A percentile compares a stretch with the other conserved stretches of the same genome.
phyloP scores from a whole-genome alignment of 2,113 vertebrate genomes.

The Peucedramus taeniatus region DNA sequence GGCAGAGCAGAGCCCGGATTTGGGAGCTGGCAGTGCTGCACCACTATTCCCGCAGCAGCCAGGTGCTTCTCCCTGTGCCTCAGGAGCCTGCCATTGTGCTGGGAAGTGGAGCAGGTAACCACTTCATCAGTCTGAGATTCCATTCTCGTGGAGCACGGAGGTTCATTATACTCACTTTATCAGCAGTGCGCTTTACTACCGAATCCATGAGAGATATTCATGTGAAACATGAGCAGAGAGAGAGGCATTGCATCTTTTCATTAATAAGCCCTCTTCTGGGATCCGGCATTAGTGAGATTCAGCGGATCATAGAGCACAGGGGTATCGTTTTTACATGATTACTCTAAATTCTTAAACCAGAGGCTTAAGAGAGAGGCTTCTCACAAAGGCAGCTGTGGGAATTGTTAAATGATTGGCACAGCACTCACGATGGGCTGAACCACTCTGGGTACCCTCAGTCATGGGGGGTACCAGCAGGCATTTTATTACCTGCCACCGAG shows the following conservation, averaged over 20 bases:
- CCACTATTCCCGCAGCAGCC: background rate
- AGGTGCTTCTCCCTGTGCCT: background rate
- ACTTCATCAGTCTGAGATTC: slow-evolving; percentile 39
- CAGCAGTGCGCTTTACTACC: slow-evolving; percentile 78
- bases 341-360: slow-evolving; percentile 87
- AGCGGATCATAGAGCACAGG: slow-evolving; percentile 81
- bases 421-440: slow-evolving; percentile 69
- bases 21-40: background rate
- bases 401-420: slow-evolving; percentile 88
- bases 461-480: slow-evolving; percentile 50
- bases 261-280: slow-evolving; percentile 86
- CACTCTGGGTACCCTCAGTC: slow-evolving; percentile 63
- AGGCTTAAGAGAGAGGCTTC: slow-evolving; percentile 86
- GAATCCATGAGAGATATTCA: slow-evolving; percentile 79
- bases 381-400: slow-evolving; percentile 83
- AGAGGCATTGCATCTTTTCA: slow-evolving; percentile 78
- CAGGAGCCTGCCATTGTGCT: background rate
- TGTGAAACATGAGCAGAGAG: slow-evolving; percentile 79
- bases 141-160: slow-evolving; percentile 50
- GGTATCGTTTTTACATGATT: slow-evolving; percentile 92
- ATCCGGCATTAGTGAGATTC: slow-evolving; percentile 82
- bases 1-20: background rate
- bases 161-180: slow-evolving; percentile 79
- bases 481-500: slow-evolving; percentile 36
- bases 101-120: slow-evolving; percentile 43